phyloP scores from a whole-genome alignment of 92 coral and sea anemone genomes.

The Phenganax subtilis region DNA sequence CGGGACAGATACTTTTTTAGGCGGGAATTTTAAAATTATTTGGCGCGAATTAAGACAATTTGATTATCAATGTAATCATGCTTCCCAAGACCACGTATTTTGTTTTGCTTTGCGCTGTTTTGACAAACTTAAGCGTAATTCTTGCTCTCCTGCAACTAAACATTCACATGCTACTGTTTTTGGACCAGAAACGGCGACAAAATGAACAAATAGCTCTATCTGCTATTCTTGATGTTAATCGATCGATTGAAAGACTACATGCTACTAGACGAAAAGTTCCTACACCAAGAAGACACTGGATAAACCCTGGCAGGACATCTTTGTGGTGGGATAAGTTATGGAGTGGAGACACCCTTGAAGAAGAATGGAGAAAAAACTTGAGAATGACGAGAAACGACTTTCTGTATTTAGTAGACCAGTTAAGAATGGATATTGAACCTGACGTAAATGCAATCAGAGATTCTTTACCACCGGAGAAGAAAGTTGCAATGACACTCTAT shows the following conservation, averaged over 20 bases:
- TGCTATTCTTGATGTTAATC: not conserved
- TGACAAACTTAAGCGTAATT: not conserved
- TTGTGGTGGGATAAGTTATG: slow-evolving; percentile 33
- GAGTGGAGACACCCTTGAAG: slow-evolving; percentile 21
- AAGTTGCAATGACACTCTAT: slow-evolving; percentile 53
- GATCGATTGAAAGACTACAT: not conserved
- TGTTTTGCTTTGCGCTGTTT: slow-evolving; percentile 21
- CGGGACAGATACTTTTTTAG: not conserved
- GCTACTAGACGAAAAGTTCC: not conserved
- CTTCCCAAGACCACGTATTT: not conserved
- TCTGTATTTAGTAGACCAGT: slow-evolving; percentile 30
- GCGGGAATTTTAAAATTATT: not conserved
- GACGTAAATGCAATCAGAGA: slow-evolving; percentile 44
- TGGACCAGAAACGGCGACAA: slow-evolving; percentile 1
- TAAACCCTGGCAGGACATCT: not conserved
- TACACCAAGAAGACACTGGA: not conserved
- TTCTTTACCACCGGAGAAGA: slow-evolving; percentile 52
- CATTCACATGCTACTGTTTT: not conserved
- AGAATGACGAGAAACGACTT: slow-evolving; percentile 21
- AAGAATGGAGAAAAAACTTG: slow-evolving; percentile 38
- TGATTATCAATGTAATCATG: not conserved
- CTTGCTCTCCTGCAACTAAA: slow-evolving; percentile 9
- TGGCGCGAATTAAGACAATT: not conserved
- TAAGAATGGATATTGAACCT: slow-evolving; percentile 45
- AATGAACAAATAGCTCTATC: not conserved